These are phyloP conservation scores for Zosterops japonicus DNA, from an alignment of 2,113 vertebrate species.

Conservation along the genomic window DNA sequence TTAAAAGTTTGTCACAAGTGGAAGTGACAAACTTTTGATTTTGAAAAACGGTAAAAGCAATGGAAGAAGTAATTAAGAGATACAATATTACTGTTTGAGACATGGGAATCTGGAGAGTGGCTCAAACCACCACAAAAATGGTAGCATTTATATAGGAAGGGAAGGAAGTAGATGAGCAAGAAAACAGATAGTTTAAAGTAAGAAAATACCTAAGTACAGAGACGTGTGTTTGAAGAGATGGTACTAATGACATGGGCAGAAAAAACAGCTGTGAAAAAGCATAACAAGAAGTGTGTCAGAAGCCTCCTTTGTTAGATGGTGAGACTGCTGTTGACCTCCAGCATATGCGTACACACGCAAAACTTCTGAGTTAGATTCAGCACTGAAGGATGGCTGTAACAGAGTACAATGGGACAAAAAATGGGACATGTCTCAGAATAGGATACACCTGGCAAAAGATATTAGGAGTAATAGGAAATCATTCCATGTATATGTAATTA, in stretches of 20 bases:
- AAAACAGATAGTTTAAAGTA: background rate
- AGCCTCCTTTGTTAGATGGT: background rate
- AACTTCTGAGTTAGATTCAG: background rate
- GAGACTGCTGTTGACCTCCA: background rate
- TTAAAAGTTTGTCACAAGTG: background rate
- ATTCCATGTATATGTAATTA: background rate
- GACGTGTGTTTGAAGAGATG: background rate
- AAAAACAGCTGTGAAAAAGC: background rate
- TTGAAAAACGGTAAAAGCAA: background rate
- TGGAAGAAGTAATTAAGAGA: background rate
- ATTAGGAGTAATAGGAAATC: background rate
- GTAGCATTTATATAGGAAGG: background rate
- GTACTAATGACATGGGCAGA: background rate
- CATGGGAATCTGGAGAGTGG: background rate
- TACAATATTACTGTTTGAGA: background rate
- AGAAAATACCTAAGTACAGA: background rate
- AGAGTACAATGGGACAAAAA: background rate
- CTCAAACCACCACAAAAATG: background rate
- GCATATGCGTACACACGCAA: rapidly evolving
- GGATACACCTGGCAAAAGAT: background rate
- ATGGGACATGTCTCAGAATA: background rate
- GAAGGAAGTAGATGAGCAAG: background rate
- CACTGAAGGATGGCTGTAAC: background rate
- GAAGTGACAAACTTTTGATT: background rate
- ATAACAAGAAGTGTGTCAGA: background rate